Evolutionary conservation across 2,113 vertebrate species (phyloP).

Genomic region (Psammodynastes pulverulentus): DNA sequence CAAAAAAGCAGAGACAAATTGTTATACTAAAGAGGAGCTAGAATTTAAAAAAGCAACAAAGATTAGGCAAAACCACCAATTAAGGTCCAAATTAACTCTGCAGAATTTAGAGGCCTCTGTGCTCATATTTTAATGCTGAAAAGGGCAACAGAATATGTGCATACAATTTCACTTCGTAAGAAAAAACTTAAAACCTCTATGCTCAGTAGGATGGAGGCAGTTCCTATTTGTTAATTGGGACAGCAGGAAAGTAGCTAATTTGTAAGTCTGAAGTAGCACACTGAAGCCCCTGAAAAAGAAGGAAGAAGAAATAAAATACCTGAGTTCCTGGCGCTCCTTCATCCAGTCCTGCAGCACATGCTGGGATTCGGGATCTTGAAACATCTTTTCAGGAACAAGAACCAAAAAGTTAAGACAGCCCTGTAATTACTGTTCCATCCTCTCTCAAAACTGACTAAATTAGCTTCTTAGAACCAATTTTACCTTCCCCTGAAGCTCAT

Average conservation of each 20-base stretch:
- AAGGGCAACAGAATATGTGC: neutral
- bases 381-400: conserved; percentile 56
- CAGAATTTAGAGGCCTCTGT: neutral
- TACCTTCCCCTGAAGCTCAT: too few relatives aligned
- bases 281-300: neutral
- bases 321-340: conserved; percentile 79
- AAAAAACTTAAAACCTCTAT: neutral
- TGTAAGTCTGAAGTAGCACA: neutral
- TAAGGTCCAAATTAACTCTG: neutral
- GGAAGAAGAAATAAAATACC: conserved; percentile 47
- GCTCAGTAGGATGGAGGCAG: neutral
- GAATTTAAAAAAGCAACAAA: neutral
- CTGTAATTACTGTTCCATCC: neutral
- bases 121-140: neutral
- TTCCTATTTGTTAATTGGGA: neutral
- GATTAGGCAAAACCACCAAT: neutral
- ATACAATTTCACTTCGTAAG: neutral
- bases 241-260: neutral
- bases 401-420: neutral
- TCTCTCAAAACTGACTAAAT: neutral
- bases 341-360: conserved; percentile 78
- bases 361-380: conserved; percentile 71
- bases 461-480: neutral
- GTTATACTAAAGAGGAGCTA: neutral
- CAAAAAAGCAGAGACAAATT: neutral